Evolutionary conservation across 2,113 vertebrate species (phyloP).

Genomic region (Oryzias celebensis): DNA sequence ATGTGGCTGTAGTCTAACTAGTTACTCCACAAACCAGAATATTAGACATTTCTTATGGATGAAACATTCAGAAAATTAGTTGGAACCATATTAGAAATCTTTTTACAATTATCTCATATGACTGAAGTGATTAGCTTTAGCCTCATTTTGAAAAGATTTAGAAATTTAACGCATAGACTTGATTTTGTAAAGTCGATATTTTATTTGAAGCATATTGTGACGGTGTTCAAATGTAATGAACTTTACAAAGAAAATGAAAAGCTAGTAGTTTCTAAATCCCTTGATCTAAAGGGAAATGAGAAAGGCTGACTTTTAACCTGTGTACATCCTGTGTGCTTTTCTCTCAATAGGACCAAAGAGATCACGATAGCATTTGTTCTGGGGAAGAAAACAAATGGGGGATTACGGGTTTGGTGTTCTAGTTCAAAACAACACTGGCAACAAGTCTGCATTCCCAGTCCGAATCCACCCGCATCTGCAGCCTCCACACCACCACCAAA

Average conservation of each 20-base stretch:
- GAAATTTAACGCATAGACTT: too few relatives aligned
- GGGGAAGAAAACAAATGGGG: slow-evolving; percentile 93
- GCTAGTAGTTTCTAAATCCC: slow-evolving; percentile 34
- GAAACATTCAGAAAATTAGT: too few relatives aligned
- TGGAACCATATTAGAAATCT: too few relatives aligned
- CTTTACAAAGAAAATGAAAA: background rate
- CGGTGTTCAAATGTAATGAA: background rate
- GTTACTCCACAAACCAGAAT: too few relatives aligned
- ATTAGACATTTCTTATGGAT: too few relatives aligned
- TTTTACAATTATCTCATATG: too few relatives aligned
- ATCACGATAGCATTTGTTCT: slow-evolving; percentile 77
- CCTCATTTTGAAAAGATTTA: too few relatives aligned
- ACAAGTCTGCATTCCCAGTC: slow-evolving; percentile 99
- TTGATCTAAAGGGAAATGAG: slow-evolving; percentile 35
- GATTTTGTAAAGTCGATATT: too few relatives aligned
- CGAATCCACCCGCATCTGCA: slow-evolving; percentile 98
- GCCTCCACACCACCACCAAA: slow-evolving; percentile 98
- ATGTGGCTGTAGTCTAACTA: too few relatives aligned
- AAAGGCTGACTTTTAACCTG: slow-evolving; percentile 53
- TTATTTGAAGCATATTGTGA: too few relatives aligned
- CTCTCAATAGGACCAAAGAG: slow-evolving; percentile 73
- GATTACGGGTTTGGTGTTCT: slow-evolving; percentile 99
- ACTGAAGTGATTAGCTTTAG: too few relatives aligned
- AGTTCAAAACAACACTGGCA: slow-evolving; percentile 99
- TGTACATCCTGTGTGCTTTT: slow-evolving; percentile 63